These are phyloP conservation scores for Aphis gossypii DNA, from an alignment of 1,140 invertebrate species.

Conservation along the genomic window DNA sequence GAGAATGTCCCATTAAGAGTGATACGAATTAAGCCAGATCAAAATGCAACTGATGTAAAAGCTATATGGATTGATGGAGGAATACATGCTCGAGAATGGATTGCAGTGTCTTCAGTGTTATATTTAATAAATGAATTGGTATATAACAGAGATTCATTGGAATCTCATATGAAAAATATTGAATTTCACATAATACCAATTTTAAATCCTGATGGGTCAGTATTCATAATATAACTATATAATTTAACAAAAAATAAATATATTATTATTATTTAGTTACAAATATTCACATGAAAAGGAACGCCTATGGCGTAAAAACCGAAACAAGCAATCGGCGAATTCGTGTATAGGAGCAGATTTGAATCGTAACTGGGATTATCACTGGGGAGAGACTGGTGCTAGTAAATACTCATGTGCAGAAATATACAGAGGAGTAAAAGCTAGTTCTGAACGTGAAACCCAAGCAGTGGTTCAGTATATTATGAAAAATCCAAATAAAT, in stretches of 20 bases:
- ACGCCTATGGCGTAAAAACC: constrained; percentile 84
- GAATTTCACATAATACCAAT: constrained; percentile 70
- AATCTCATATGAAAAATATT: constrained; percentile 72
- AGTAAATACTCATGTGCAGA: constrained; percentile 80
- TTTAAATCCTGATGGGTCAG: constrained; percentile 70
- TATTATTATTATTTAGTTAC: constrained; percentile 62
- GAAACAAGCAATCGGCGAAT: constrained; percentile 62
- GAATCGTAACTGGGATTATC: constrained; percentile 76
- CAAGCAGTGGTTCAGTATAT: constrained; percentile 65
- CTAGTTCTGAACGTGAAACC: constrained; percentile 88
- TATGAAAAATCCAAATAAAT: constrained; percentile 59
- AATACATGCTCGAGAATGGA: constrained; percentile 81
- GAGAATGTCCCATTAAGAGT: constrained; percentile 79
- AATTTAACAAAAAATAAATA: not conserved
- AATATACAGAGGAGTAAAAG: constrained; percentile 76
- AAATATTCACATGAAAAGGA: constrained; percentile 73
- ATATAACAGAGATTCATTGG: constrained; percentile 75
- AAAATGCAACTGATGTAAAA: constrained; percentile 61
- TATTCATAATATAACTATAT: not conserved
- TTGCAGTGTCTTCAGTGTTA: constrained; percentile 74
- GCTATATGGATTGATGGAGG: constrained; percentile 72
- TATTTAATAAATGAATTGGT: constrained; percentile 78
- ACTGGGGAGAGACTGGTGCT: constrained; percentile 76
- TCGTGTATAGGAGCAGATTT: constrained; percentile 70
- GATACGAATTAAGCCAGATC: constrained; percentile 69